phyloP scores from a whole-genome alignment of 2,113 vertebrate genomes.

The Tachysurus vachellii region DNA sequence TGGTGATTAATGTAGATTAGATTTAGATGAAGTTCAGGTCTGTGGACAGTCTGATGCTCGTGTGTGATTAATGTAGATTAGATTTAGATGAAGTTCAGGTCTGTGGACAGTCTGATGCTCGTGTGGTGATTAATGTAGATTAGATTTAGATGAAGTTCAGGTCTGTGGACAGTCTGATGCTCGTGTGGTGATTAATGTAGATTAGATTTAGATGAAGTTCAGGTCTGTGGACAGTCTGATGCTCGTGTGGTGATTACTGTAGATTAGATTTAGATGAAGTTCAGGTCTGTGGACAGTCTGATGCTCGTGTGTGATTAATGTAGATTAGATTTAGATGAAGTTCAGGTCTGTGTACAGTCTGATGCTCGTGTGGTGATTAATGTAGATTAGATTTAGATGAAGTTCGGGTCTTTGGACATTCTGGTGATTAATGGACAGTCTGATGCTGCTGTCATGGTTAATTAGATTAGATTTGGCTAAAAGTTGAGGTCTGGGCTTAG shows the following conservation, averaged over 20 bases:
- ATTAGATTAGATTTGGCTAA: not conserved
- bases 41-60: not conserved
- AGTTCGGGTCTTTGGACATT: not conserved
- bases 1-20: not conserved
- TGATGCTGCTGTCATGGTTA: too few species aligned
- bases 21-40: not conserved
- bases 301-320: not conserved
- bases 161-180: not conserved
- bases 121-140: too few species aligned
- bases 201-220: too few species aligned
- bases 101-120: not conserved
- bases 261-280: conserved; percentile 8
- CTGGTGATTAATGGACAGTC: not conserved
- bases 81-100: not conserved
- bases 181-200: not conserved
- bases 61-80: not conserved
- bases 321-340: conserved; percentile 10
- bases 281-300: not conserved
- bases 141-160: conserved; percentile 2
- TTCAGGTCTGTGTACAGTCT: not conserved
- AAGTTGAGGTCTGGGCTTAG: not conserved
- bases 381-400: not conserved
- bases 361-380: not conserved
- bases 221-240: not conserved
- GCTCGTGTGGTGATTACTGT: not conserved